Evolutionary conservation across 2,888 invertebrate genomes (phyloP).

Genomic region (Biston stratarius): DNA sequence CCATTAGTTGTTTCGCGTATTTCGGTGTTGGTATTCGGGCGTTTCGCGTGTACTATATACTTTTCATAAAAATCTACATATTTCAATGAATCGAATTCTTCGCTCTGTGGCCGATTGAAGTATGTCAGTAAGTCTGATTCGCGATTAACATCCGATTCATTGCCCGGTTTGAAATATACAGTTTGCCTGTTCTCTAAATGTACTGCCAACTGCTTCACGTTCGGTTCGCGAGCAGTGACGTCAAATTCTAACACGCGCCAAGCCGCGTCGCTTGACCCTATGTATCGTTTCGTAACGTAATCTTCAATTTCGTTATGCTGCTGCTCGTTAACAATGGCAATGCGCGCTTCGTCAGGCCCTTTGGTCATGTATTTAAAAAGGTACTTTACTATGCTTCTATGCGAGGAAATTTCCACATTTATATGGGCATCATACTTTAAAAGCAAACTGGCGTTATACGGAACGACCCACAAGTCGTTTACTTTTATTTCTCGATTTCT

Average conservation of each 20-base stretch:
- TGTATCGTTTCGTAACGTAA: conserved; percentile 17
- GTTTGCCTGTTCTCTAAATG: conserved; percentile 12
- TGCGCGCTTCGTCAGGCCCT: conserved; percentile 16
- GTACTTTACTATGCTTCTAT: background rate
- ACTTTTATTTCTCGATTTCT: background rate
- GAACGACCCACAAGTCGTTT: too few species aligned
- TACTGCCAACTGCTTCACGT: conserved; percentile 5
- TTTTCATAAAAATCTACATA: background rate
- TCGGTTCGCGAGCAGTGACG: conserved; percentile 24
- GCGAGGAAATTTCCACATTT: background rate
- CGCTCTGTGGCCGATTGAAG: conserved; percentile 22
- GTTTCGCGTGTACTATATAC: background rate
- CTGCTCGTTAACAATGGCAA: conserved; percentile 1
- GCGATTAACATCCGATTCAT: background rate
- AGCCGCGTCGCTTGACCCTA: conserved; percentile 22
- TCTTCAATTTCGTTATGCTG: background rate
- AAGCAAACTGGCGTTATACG: too few species aligned
- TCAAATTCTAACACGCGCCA: too few species aligned
- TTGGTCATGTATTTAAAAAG: conserved; percentile 19
- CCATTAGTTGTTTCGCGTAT: conserved; percentile 7
- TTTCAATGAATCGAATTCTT: background rate
- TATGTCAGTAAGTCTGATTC: conserved; percentile 16
- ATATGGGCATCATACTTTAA: too few species aligned
- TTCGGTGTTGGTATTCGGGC: background rate
- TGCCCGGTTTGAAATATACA: background rate